phyloP scores from a whole-genome alignment of 1,140 invertebrate species.

The Drosophila azteca region DNA sequence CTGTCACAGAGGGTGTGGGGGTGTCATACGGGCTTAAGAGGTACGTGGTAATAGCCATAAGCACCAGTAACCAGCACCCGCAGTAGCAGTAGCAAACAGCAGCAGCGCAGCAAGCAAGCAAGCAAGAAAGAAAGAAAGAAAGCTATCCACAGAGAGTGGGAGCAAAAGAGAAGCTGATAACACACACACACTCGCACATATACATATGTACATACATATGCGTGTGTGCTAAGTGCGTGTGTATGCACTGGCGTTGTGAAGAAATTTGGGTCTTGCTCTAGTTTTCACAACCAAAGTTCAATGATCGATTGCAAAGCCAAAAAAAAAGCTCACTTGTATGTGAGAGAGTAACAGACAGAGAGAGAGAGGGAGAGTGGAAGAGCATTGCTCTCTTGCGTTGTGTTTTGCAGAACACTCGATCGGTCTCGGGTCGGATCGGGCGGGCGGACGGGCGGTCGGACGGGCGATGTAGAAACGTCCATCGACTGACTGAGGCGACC shows the following conservation, averaged over 20 bases:
- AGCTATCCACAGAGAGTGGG: constrained; percentile 58
- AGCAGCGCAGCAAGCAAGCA: not conserved
- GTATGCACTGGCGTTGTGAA: constrained; percentile 52
- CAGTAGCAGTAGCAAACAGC: constrained; percentile 4
- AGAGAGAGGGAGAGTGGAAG: constrained; percentile 11
- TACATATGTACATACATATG: not conserved
- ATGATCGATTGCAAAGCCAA: constrained; percentile 78
- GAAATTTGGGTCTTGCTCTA: constrained; percentile 83
- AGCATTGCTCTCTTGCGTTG: constrained; percentile 51
- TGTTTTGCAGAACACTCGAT: constrained; percentile 68
- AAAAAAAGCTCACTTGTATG: constrained; percentile 47
- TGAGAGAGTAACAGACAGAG: constrained; percentile 10
- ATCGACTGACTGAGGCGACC: constrained; percentile 16
- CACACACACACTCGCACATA: constrained; percentile 22
- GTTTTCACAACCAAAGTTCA: constrained; percentile 82
- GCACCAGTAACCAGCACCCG: constrained; percentile 18
- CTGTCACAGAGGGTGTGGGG: no score
- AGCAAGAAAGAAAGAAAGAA: constrained; percentile 55
- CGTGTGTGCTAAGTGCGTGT: constrained; percentile 1
- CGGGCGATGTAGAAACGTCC: constrained; percentile 74
- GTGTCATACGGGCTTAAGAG: no score
- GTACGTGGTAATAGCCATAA: constrained; percentile 46
- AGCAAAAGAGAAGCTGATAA: constrained; percentile 70
- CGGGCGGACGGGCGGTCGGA: no score
- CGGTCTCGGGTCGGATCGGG: no score